phyloP scores from a whole-genome alignment of 2,113 vertebrate genomes.

The Chloropsis cyanopogon region DNA sequence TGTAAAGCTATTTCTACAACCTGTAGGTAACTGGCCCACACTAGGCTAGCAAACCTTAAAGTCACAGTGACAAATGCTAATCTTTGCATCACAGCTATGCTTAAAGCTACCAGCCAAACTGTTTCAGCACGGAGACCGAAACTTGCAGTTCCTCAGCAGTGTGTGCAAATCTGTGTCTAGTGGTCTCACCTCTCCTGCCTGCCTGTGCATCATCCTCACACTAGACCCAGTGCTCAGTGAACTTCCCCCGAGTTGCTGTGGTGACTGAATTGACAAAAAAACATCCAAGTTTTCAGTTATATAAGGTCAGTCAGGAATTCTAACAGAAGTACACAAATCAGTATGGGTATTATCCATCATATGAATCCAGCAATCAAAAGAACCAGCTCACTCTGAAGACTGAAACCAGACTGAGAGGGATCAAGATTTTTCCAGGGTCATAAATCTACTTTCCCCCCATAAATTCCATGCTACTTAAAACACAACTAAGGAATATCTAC shows the following conservation, averaged over 20 bases:
- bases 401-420: not conserved
- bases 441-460: constrained; percentile 29
- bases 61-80: not conserved
- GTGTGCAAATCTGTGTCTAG: fast-evolving
- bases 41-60: not conserved
- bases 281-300: not conserved
- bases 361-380: not conserved
- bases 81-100: not conserved
- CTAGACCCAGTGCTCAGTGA: fast-evolving
- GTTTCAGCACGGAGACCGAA: fast-evolving
- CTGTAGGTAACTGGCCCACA: not conserved
- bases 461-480: constrained; percentile 46
- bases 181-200: not conserved
- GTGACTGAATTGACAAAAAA: not conserved
- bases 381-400: not conserved
- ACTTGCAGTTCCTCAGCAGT: not conserved
- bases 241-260: not conserved
- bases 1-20: not conserved
- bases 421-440: constrained; percentile 6
- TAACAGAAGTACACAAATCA: not conserved
- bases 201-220: not conserved
- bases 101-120: not conserved
- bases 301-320: not conserved
- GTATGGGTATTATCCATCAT: not conserved
- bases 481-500: constrained; percentile 32